A percentile compares a stretch with the other conserved stretches of the same genome.
phyloP scores from a whole-genome alignment of 2,113 vertebrate genomes.

The Thryonomys swinderianus region DNA sequence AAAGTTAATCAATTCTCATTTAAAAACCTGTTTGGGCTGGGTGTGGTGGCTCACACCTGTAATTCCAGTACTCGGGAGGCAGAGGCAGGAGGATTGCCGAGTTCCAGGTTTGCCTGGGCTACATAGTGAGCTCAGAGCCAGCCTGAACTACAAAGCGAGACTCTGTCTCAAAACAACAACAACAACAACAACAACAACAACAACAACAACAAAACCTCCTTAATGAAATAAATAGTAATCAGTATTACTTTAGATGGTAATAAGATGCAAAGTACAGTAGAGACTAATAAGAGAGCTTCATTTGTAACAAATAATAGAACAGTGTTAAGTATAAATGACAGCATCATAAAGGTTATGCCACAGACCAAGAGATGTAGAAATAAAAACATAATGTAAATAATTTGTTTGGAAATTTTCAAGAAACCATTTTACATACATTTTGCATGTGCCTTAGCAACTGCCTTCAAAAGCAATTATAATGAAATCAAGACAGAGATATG shows the following conservation, averaged over 20 bases:
- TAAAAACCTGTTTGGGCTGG: too few relatives aligned
- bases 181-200: too few relatives aligned
- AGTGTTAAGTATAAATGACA: constrained; percentile 18
- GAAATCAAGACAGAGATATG: neutral
- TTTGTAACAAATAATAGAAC: neutral
- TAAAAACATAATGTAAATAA: neutral
- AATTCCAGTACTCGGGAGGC: too few relatives aligned
- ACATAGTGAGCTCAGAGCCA: too few relatives aligned
- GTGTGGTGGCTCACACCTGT: too few relatives aligned
- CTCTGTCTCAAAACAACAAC: too few relatives aligned
- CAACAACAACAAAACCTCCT: neutral
- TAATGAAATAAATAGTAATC: constrained; percentile 5
- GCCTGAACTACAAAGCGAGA: too few relatives aligned
- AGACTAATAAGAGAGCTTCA: neutral
- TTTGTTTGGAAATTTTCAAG: constrained; percentile 19
- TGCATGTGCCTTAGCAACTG: neutral
- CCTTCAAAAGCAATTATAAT: constrained; percentile 42
- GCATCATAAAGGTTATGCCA: neutral
- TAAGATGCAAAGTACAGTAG: neutral
- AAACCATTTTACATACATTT: neutral
- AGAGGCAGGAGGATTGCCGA: too few relatives aligned
- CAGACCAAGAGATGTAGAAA: neutral
- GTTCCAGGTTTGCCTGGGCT: too few relatives aligned
- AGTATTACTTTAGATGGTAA: neutral
- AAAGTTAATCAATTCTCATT: neutral